phyloP scores from a whole-genome alignment of 2,888 invertebrate genomes.

The Augiades crinisus region DNA sequence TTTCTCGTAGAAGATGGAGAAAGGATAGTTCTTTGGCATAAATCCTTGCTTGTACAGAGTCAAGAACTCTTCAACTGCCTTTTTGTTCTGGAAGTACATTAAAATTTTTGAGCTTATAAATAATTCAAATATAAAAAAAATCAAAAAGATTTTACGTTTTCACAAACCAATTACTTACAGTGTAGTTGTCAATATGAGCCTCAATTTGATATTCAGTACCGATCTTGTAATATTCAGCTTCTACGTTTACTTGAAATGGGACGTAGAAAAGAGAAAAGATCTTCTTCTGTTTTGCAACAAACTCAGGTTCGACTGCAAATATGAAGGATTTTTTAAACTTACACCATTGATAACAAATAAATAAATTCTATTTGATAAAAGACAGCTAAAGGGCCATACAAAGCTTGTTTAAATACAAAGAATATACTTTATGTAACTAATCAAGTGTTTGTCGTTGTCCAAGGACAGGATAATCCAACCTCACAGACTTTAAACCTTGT shows the following conservation, averaged over 20 bases:
- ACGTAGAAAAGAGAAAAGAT: conserved; percentile 69
- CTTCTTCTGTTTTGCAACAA: conserved; percentile 53
- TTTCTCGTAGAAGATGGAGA: conserved; percentile 72
- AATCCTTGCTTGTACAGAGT: conserved; percentile 63
- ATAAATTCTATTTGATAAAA: too few relatives aligned
- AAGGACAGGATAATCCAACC: too few relatives aligned
- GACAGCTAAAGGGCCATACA: too few relatives aligned
- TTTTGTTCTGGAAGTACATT: conserved; percentile 54
- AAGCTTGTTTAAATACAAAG: too few relatives aligned
- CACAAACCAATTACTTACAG: conserved; percentile 54
- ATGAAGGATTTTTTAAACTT: too few relatives aligned
- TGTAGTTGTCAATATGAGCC: conserved; percentile 59
- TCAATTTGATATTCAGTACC: conserved; percentile 58
- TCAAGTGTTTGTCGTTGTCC: too few relatives aligned
- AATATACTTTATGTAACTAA: too few relatives aligned
- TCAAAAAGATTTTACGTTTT: too few relatives aligned
- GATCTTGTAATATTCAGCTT: conserved; percentile 58
- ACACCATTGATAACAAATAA: too few relatives aligned
- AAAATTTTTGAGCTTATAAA: conserved; percentile 15
- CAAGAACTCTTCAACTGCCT: conserved; percentile 68
- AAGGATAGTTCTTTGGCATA: conserved; percentile 70
- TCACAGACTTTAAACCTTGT: too few relatives aligned
- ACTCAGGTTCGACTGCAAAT: conserved; percentile 35
- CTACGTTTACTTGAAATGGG: conserved; percentile 53
- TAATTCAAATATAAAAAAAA: too few relatives aligned